A percentile compares a stretch with the other conserved stretches of the same genome.
phyloP scores from a whole-genome alignment of 2,888 invertebrate genomes.

The Labia minor region DNA sequence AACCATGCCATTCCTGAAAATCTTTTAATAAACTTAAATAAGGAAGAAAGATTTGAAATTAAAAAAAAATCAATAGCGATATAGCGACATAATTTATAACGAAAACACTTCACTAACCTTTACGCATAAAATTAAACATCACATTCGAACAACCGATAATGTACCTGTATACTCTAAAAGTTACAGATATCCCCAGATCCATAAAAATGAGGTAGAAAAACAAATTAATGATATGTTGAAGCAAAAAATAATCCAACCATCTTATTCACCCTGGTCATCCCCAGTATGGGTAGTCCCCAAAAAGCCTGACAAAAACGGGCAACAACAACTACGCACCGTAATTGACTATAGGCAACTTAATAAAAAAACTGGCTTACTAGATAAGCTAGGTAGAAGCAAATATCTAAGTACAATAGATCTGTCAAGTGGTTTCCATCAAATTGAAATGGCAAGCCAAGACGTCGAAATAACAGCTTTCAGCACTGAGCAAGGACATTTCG shows the following conservation, averaged over 20 bases:
- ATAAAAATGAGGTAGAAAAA: too few relatives aligned
- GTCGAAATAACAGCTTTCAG: conserved; percentile 17
- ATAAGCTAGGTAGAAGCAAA: too few relatives aligned
- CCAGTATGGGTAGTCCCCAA: too few relatives aligned
- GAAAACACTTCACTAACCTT: not conserved
- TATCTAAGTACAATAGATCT: too few relatives aligned
- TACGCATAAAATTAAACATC: not conserved
- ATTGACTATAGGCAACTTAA: too few relatives aligned
- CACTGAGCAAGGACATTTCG: not conserved
- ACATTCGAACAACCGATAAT: too few relatives aligned
- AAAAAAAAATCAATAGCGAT: not conserved
- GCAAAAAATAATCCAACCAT: not conserved
- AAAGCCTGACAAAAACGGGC: conserved; percentile 31
- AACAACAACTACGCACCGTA: conserved; percentile 31
- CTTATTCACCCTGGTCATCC: too few relatives aligned
- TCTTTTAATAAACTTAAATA: not conserved
- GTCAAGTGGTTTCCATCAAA: too few relatives aligned
- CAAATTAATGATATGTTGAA: not conserved
- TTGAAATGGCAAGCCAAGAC: too few relatives aligned
- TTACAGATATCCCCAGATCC: not conserved
- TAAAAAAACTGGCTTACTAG: conserved; percentile 17
- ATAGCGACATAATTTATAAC: too few relatives aligned
- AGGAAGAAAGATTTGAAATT: too few relatives aligned
- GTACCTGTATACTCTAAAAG: not conserved
- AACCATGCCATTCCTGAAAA: not conserved